Conservation (phyloP, 1,140 invertebrate species). For the Ips nitidus region DNA sequence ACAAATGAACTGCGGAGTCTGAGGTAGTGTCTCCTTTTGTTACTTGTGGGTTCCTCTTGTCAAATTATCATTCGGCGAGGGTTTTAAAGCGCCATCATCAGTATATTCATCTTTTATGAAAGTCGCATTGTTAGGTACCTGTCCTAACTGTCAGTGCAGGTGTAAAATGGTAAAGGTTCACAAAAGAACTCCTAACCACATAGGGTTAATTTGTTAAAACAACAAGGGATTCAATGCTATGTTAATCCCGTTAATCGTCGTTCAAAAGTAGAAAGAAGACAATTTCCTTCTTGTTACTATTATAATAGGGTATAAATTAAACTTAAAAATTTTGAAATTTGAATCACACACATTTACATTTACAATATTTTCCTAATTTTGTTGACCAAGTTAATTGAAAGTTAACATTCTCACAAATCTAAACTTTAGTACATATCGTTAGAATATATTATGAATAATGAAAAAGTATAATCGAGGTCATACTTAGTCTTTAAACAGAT, state of each 20-base stretch:
- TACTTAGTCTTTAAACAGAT: too few species aligned
- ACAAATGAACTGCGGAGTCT: constrained; percentile 44
- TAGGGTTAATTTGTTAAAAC: constrained; percentile 34
- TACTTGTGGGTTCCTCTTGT: constrained; percentile 44
- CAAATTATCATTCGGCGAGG: constrained; percentile 43
- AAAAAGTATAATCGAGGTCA: too few species aligned
- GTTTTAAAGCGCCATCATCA: constrained; percentile 38
- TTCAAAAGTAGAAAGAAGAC: background rate
- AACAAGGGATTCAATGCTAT: constrained; percentile 21
- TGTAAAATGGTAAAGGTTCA: constrained; percentile 40
- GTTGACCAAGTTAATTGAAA: too few species aligned
- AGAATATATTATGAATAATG: too few species aligned
- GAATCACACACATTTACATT: too few species aligned
- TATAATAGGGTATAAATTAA: too few species aligned
- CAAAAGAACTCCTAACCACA: constrained; percentile 27
- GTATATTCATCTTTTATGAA: constrained; percentile 38
- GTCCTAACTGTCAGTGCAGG: constrained; percentile 37
- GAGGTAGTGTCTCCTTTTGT: constrained; percentile 41
- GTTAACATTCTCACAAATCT: too few species aligned
- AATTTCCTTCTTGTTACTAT: too few species aligned
- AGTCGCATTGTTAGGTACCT: constrained; percentile 36
- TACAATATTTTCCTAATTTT: too few species aligned
- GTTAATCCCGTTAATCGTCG: constrained; percentile 4
- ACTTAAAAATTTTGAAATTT: too few species aligned
- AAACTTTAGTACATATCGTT: too few species aligned